Evolutionary conservation across 2,113 vertebrate species (phyloP).

Genomic region (Sula dactylatra): DNA sequence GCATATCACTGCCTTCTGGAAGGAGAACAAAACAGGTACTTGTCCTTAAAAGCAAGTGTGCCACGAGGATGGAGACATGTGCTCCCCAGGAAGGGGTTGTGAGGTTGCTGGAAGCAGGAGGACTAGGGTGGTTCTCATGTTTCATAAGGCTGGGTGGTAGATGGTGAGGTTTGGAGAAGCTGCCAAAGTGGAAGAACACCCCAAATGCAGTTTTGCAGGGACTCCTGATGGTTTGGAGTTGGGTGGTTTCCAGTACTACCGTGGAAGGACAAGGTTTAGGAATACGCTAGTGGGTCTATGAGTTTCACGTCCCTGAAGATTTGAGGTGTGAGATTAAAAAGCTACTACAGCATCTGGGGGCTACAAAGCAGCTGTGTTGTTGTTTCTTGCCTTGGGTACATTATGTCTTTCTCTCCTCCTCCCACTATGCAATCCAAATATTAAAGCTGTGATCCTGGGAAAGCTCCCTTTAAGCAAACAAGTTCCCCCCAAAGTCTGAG

Average conservation of each 20-base stretch:
- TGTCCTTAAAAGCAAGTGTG: background rate
- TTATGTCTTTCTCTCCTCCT: background rate
- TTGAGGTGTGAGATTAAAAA: background rate
- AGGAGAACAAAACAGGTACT: constrained; percentile 83
- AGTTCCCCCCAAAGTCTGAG: background rate
- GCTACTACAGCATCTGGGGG: background rate
- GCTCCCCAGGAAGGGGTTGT: background rate
- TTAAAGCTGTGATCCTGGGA: background rate
- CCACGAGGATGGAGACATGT: fast-evolving
- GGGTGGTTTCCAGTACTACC: background rate
- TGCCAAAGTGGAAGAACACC: background rate
- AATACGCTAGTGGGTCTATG: background rate
- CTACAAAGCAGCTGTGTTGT: background rate
- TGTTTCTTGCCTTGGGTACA: background rate
- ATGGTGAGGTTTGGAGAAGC: background rate
- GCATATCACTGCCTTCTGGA: constrained; percentile 89
- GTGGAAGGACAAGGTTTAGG: background rate
- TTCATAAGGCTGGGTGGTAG: background rate
- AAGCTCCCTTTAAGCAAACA: background rate
- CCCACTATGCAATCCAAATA: background rate
- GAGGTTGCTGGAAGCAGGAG: background rate
- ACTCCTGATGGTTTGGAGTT: background rate
- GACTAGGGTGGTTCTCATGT: background rate
- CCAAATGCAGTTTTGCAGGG: background rate
- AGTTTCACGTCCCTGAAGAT: background rate